Evolutionary conservation across 2,888 invertebrate species (phyloP).

Genomic region (Caenorhabditis wallacei): DNA sequence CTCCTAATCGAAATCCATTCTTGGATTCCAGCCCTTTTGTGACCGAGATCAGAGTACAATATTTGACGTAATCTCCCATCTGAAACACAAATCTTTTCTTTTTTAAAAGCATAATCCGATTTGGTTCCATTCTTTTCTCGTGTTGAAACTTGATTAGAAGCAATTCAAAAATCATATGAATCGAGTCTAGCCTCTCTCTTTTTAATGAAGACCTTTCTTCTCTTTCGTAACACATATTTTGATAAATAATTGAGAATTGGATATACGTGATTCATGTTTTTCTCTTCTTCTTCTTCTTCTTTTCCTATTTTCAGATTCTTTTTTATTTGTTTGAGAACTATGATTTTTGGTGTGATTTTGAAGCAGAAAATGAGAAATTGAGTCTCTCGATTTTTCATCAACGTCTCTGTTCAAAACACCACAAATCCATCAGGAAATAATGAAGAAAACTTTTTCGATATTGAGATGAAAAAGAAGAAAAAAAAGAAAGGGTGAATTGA

Average conservation of each 20-base stretch:
- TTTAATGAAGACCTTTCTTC: neutral
- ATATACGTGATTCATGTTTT: neutral
- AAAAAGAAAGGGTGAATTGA: conserved; percentile 21
- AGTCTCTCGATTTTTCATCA: conserved; percentile 4
- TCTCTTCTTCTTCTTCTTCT: no score
- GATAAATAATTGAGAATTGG: neutral
- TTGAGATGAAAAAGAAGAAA: neutral
- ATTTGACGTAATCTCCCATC: neutral
- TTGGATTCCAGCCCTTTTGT: neutral
- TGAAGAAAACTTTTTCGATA: conserved; percentile 4
- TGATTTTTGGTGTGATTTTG: conserved; percentile 34
- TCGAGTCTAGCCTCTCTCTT: neutral
- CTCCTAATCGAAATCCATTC: no score
- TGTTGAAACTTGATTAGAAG: neutral
- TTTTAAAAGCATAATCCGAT: conserved; percentile 11
- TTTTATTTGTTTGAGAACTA: conserved; percentile 11
- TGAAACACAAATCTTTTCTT: neutral
- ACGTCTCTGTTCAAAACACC: conserved; percentile 22
- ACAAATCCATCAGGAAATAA: conserved; percentile 28
- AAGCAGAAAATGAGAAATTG: no score
- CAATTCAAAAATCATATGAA: neutral
- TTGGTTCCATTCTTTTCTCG: neutral
- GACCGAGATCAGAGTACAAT: neutral
- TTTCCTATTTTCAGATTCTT: neutral
- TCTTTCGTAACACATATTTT: conserved; percentile 5